Percentiles rank a stretch among this genome's conserved stretches.
These are phyloP conservation scores for Abramis brama DNA, from an alignment of 2,113 vertebrate genomes.

Conservation along the genomic window DNA sequence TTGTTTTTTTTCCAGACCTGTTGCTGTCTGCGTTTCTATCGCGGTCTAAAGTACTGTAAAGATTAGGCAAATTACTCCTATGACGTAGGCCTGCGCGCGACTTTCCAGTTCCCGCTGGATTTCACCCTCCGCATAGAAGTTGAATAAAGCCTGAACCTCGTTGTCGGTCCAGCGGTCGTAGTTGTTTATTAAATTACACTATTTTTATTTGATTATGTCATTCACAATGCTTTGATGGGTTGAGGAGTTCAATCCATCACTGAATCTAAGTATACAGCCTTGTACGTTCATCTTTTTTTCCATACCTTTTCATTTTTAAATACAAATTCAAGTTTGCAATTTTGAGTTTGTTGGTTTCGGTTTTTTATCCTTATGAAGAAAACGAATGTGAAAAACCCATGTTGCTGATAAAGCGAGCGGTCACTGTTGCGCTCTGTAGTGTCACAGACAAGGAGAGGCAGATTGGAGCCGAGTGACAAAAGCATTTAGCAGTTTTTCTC, in stretches of 20 bases:
- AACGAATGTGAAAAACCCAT: not conserved
- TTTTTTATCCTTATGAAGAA: not conserved
- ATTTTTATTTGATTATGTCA: not conserved
- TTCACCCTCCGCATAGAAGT: too few species aligned
- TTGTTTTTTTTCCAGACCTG: too few species aligned
- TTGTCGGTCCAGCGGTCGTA: too few species aligned
- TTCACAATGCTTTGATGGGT: not conserved
- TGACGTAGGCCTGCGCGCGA: too few species aligned
- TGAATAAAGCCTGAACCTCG: too few species aligned
- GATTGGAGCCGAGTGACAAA: constrained; percentile 55
- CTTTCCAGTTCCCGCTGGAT: too few species aligned
- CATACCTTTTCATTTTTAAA: not conserved
- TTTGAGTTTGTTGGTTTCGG: not conserved
- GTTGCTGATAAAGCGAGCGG: not conserved
- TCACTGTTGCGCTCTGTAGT: constrained; percentile 5
- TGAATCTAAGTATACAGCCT: not conserved
- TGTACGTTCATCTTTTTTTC: not conserved
- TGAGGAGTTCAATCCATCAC: not conserved
- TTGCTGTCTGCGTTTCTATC: too few species aligned
- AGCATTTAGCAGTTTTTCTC: constrained; percentile 64
- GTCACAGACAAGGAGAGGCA: constrained; percentile 48
- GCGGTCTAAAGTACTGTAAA: too few species aligned
- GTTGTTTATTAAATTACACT: too few species aligned
- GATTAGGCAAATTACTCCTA: too few species aligned
- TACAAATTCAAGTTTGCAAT: not conserved